phyloP scores from a whole-genome alignment of 2,888 invertebrate genomes.

The Rugalucina vietnamica region DNA sequence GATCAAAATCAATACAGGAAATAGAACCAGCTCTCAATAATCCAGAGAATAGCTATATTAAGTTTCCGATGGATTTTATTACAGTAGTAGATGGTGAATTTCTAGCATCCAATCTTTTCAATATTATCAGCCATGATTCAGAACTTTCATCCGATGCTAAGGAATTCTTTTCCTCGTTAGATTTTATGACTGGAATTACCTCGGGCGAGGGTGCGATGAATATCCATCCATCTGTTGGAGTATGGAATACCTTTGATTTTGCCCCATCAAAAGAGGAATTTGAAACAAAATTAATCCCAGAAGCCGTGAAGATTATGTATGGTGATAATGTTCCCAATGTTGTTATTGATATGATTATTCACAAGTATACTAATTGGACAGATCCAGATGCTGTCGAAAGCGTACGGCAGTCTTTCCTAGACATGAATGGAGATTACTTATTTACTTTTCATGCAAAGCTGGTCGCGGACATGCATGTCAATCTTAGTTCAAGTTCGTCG shows the following conservation, averaged over 20 bases:
- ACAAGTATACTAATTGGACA: not conserved
- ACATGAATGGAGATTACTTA: conserved; percentile 1
- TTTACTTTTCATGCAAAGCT: not conserved
- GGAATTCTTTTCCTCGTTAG: not conserved
- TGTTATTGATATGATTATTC: not conserved
- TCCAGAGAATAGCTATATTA: not conserved
- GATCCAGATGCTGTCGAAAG: not conserved
- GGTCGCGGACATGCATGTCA: not conserved
- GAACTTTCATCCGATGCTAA: not conserved
- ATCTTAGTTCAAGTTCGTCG: not conserved
- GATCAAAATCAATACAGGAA: not conserved
- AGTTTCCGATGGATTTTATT: conserved; percentile 8
- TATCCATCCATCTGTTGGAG: not conserved
- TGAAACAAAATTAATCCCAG: not conserved
- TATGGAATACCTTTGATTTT: not conserved
- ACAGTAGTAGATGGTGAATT: not conserved
- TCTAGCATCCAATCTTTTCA: not conserved
- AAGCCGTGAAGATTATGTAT: not conserved
- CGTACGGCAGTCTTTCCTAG: not conserved
- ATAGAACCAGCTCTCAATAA: not conserved
- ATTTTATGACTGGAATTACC: conserved; percentile 1
- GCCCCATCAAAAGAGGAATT: not conserved
- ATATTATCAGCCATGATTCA: not conserved
- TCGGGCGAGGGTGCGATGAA: not conserved
- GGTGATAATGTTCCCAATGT: not conserved